Evolutionary conservation across 2,113 vertebrate genomes (phyloP).

Genomic region (Gallinago jamesoni): DNA sequence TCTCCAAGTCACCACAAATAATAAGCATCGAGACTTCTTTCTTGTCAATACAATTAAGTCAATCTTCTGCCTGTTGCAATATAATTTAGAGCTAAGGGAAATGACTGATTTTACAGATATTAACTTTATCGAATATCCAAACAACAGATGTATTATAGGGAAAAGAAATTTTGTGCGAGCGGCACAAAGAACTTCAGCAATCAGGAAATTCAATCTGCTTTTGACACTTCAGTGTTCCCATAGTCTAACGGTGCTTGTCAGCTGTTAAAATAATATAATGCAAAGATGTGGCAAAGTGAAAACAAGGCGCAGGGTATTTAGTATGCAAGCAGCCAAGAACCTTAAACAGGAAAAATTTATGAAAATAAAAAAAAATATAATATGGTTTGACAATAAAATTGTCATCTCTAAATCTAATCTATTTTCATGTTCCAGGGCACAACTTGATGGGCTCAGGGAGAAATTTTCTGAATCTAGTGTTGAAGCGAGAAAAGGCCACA

Average conservation of each 20-base stretch:
- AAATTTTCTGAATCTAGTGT: neutral
- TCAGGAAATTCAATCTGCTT: conserved; percentile 73
- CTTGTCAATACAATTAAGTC: conserved; percentile 72
- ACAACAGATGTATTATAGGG: conserved; percentile 64
- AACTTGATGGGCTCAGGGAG: neutral
- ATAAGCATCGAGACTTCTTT: conserved; percentile 66
- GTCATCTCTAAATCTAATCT: neutral
- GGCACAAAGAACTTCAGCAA: conserved; percentile 66
- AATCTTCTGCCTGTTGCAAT: conserved; percentile 64
- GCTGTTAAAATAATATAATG: conserved; percentile 55
- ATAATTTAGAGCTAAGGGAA: conserved; percentile 72
- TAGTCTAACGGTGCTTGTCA: conserved; percentile 2
- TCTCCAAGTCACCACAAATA: conserved; percentile 65
- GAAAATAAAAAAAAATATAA: conserved; percentile 53
- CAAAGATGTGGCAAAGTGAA: conserved; percentile 54
- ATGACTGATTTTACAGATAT: conserved; percentile 78
- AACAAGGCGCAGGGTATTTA: conserved; percentile 22
- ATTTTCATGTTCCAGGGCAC: neutral
- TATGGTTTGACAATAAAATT: conserved; percentile 31
- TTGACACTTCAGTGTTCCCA: conserved; percentile 49
- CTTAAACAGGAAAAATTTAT: neutral
- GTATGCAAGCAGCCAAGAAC: conserved; percentile 48
- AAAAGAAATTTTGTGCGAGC: conserved; percentile 63
- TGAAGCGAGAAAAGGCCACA: neutral
- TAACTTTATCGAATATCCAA: conserved; percentile 74